Conservation (phyloP, 2,113 vertebrate species). For the Mugil cephalus region DNA sequence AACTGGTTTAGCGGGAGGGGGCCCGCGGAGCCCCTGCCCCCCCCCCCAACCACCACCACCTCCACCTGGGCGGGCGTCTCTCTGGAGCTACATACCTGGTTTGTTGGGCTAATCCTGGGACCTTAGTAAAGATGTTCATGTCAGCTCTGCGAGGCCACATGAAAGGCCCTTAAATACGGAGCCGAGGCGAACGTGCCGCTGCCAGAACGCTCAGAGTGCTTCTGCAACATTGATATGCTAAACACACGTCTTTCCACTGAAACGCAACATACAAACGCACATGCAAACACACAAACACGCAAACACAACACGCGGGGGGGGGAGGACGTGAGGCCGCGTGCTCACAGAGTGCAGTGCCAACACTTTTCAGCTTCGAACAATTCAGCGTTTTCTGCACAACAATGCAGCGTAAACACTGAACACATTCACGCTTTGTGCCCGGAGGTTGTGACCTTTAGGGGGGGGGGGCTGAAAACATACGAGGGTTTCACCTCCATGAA, state of each 20-base stretch:
- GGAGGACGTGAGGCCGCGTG: neutral
- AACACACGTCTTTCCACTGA: conserved; percentile 50
- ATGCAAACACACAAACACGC: conserved; percentile 24
- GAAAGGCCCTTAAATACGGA: conserved; percentile 83
- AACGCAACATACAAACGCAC: conserved; percentile 40
- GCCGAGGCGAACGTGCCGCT: conserved; percentile 49
- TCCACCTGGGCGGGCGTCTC: neutral
- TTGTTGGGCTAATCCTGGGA: conserved; percentile 84
- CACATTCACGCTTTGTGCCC: conserved; percentile 50
- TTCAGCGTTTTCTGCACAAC: conserved; percentile 72
- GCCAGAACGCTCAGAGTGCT: conserved; percentile 79
- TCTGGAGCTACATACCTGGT: conserved; percentile 79
- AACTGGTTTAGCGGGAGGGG: conserved; percentile 34
- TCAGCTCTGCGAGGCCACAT: conserved; percentile 77
- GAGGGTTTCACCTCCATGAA: neutral
- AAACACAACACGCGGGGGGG: conserved; percentile 18
- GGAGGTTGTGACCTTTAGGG: conserved; percentile 39
- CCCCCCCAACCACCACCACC: too few species aligned
- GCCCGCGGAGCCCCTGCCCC: conserved; percentile 7
- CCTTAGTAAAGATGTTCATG: conserved; percentile 87
- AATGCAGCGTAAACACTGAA: conserved; percentile 51
- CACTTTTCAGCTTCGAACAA: conserved; percentile 60
- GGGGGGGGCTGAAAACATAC: neutral
- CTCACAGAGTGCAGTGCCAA: conserved; percentile 67
- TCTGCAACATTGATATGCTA: conserved; percentile 83